Base-by-base conservation (phyloP, 2,113 vertebrate genomes). In the Potamarius usumacintae region DNA sequence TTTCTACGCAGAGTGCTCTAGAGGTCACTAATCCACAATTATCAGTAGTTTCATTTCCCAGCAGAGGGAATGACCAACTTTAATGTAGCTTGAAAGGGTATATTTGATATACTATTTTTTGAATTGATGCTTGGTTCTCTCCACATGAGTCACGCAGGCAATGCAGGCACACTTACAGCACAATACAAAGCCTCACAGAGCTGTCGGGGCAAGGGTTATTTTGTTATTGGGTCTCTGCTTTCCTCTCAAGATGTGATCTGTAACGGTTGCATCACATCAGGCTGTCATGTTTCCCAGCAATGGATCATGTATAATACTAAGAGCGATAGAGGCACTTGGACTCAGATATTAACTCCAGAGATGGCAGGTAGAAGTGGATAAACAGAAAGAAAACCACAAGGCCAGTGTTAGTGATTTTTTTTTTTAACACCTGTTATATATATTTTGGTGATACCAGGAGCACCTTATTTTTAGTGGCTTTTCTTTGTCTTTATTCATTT, bases 251-350 rank as follows among this genome's bases (percentile, higher is more conserved):
- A 57, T 83, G 53, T 72, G 63, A 90, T 90, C 62, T 74, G 50
- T 86, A 87, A 87, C 55, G 87, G 50, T 79, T 48, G 62, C 72
- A 87, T 89, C 87, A 88, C 60, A 17, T 17, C 84, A 86, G 83
- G 50, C 60, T 48, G 17, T 89, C 65, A 86, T 81, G 27, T 53
- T 67, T 48, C 77, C 72, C 30, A 52, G 15, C 57, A 78, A 58
- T 83, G 50, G 25, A 77, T 58, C 27, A 14, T 83, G 71, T 72
- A 22, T 53, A 57, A 50, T 58, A 58, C 58, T 78, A 69, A 84
- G 18, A 84, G 50, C 34, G 50, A 84, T 53, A 84, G n/a, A 71
- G 50, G 25, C 65, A 74, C 52, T 58, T 58, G 4, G 12, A 34
- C 17, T 84, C 14, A 7, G 48, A 78, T 78, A 65, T 67, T 80